Conservation (phyloP, 2,113 vertebrate species). For the Saimiri boliviensis region DNA sequence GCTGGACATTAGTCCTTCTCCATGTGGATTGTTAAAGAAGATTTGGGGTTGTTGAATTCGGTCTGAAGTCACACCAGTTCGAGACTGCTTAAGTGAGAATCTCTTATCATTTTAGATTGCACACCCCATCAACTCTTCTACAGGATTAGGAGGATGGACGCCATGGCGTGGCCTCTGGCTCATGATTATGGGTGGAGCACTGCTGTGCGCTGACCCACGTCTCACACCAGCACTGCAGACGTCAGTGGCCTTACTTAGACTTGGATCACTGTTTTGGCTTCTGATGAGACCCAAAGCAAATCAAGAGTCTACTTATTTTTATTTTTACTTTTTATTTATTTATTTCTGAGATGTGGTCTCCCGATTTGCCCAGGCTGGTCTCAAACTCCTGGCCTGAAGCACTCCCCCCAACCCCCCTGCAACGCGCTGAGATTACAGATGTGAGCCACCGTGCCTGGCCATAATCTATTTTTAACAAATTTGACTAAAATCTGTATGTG, state of each 20-base stretch:
- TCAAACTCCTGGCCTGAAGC: too few species aligned
- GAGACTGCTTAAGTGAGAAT: constrained; percentile 64
- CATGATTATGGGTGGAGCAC: constrained; percentile 73
- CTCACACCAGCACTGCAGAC: constrained; percentile 46
- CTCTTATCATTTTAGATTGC: constrained; percentile 58
- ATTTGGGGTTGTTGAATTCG: neutral
- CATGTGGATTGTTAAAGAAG: neutral
- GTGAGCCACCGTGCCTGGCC: too few species aligned
- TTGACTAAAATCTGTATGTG: constrained; percentile 45
- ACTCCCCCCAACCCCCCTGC: too few species aligned
- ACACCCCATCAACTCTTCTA: constrained; percentile 66
- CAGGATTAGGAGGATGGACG: constrained; percentile 68
- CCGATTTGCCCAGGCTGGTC: too few species aligned
- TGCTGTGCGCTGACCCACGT: constrained; percentile 72
- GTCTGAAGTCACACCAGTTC: neutral
- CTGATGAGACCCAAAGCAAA: constrained; percentile 54
- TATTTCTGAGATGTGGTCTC: too few species aligned
- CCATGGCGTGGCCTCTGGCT: constrained; percentile 63
- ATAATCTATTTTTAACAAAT: constrained; percentile 49
- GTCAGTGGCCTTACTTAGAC: constrained; percentile 37
- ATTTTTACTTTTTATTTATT: too few species aligned
- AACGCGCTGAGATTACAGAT: too few species aligned
- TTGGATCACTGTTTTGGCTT: constrained; percentile 71
- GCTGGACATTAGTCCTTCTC: neutral
- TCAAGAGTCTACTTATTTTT: constrained; percentile 34